A percentile compares a stretch with the other conserved stretches of the same genome.
Conservation (phyloP, 2,797 vertebrate species). For the Ibycter americanus region DNA sequence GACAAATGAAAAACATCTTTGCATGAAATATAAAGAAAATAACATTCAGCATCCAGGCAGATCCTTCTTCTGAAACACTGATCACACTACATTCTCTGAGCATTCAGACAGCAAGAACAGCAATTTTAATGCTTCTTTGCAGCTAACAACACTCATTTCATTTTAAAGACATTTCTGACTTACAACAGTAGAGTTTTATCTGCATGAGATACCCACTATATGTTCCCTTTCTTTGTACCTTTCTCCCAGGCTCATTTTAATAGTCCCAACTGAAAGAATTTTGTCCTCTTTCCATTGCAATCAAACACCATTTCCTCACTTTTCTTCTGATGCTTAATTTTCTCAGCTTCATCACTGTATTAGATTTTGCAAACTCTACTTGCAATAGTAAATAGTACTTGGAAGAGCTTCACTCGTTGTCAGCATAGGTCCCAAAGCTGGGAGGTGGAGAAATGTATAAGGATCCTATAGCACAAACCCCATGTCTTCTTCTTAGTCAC, state of each 20-base stretch:
- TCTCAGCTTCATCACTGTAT: background rate
- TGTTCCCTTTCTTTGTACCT: background rate
- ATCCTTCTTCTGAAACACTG: background rate
- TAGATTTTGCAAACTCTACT: background rate
- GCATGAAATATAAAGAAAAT: background rate
- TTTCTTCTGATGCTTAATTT: background rate
- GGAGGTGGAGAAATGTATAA: background rate
- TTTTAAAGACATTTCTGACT: background rate
- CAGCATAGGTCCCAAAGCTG: background rate
- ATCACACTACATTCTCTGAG: background rate
- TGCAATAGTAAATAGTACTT: background rate
- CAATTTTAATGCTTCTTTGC: background rate
- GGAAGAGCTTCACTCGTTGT: background rate
- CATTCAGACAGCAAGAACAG: background rate
- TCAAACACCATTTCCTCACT: background rate
- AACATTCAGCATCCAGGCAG: background rate
- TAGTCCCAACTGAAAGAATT: background rate
- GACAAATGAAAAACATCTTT: background rate
- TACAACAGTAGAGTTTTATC: background rate
- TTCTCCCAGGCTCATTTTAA: background rate
- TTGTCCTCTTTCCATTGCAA: background rate
- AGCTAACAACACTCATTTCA: background rate
- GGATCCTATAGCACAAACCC: background rate
- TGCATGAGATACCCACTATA: background rate
- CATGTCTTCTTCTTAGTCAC: background rate